These are phyloP conservation scores for Conomelus anceps DNA, from an alignment of 2,888 invertebrate species.

Conservation along the genomic window DNA sequence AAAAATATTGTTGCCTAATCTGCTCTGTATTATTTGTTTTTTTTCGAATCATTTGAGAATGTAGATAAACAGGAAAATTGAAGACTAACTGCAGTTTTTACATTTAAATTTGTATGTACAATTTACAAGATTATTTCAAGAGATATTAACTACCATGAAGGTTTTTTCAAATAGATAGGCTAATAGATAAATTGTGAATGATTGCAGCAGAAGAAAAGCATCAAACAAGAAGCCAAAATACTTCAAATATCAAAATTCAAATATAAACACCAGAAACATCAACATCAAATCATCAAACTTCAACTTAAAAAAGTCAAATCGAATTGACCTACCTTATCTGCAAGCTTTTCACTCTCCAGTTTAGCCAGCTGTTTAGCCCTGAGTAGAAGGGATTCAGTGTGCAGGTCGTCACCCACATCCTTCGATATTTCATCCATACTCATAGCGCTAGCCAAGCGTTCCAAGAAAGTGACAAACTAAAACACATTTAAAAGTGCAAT, in stretches of 20 bases:
- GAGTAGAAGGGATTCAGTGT: conserved; percentile 75
- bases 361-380: conserved; percentile 77
- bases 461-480: conserved; percentile 74
- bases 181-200: not conserved
- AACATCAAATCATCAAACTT: not conserved
- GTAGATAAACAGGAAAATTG: too few species aligned
- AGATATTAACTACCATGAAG: not conserved
- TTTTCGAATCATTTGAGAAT: not conserved
- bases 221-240: not conserved
- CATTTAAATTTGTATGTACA: not conserved
- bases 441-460: conserved; percentile 71
- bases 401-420: conserved; percentile 73
- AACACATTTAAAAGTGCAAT: conserved; percentile 34
- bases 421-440: conserved; percentile 78
- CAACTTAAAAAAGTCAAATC: not conserved
- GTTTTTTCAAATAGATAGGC: not conserved
- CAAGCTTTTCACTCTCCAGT: conserved; percentile 73
- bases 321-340: conserved; percentile 62
- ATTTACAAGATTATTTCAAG: not conserved
- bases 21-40: too few species aligned
- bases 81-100: too few species aligned
- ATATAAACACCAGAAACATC: not conserved
- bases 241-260: not conserved
- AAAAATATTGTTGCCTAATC: not conserved
- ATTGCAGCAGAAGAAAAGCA: not conserved